A percentile compares a stretch with the other conserved stretches of the same genome.
Evolutionary conservation across 1,140 invertebrate species (phyloP).

Genomic region (Drosophila grimshawi): DNA sequence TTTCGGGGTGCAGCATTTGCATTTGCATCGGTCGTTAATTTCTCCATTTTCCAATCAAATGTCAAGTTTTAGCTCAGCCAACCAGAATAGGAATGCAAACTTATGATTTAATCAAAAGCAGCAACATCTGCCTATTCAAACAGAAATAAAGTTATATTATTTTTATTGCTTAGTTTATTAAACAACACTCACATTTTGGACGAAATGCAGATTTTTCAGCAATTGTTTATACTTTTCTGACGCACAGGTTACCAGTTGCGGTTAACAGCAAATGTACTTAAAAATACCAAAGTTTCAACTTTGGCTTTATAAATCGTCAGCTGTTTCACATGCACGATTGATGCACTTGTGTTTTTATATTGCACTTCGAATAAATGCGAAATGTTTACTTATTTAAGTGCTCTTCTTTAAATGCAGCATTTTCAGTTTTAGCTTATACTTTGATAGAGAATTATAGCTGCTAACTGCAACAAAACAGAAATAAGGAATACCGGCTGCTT

Average conservation of each 20-base stretch:
- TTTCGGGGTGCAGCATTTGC: constrained; percentile 34
- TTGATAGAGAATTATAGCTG: not conserved
- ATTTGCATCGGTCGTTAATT: constrained; percentile 1
- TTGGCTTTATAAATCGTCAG: not conserved
- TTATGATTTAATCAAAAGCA: not conserved
- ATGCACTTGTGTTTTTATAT: not conserved
- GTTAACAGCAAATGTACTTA: constrained; percentile 4
- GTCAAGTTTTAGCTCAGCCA: not conserved
- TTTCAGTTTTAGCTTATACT: not conserved
- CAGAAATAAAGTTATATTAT: not conserved
- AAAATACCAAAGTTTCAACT: constrained; percentile 14
- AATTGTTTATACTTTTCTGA: constrained; percentile 33
- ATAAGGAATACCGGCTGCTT: not conserved
- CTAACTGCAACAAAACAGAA: not conserved
- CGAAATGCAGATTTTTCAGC: not conserved
- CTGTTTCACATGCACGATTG: not conserved
- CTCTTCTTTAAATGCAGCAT: not conserved
- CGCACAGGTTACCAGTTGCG: constrained; percentile 2
- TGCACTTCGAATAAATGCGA: not conserved
- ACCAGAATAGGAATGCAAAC: not conserved
- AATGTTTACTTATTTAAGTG: not conserved
- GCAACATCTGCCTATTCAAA: not conserved
- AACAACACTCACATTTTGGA: constrained; percentile 1
- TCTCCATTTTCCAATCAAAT: constrained; percentile 21
- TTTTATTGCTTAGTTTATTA: too few species aligned